These are phyloP conservation scores for Epirrhoe alternata DNA, from an alignment of 2,888 invertebrate genomes.

Conservation along the genomic window DNA sequence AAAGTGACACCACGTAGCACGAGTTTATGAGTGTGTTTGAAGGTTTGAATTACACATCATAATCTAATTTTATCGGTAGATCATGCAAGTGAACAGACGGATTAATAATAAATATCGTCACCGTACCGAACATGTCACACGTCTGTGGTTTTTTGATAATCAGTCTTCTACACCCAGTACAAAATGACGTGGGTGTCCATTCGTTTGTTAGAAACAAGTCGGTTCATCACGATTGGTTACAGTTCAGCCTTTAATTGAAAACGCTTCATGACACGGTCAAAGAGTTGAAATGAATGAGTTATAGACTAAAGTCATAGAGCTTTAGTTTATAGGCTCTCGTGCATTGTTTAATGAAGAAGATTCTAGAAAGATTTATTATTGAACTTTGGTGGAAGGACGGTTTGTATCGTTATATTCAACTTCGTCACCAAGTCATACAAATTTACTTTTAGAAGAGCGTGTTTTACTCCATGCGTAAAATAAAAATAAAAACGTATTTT, in stretches of 20 bases:
- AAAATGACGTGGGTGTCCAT: conserved; percentile 70
- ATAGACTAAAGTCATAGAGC: background rate
- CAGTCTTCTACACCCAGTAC: conserved; percentile 25
- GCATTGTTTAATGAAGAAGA: background rate
- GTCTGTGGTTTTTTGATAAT: background rate
- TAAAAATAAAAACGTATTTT: too few relatives aligned
- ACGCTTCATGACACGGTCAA: conserved; percentile 62
- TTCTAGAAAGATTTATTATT: background rate
- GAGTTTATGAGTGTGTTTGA: too few relatives aligned
- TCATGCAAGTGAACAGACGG: too few relatives aligned
- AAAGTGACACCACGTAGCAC: too few relatives aligned
- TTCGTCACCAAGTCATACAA: too few relatives aligned
- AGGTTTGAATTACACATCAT: too few relatives aligned
- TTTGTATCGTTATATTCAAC: background rate
- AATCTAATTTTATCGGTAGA: too few relatives aligned
- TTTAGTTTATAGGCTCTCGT: background rate
- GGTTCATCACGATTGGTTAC: conserved; percentile 66
- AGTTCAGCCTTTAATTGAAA: conserved; percentile 73
- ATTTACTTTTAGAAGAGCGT: too few relatives aligned
- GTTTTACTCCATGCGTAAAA: too few relatives aligned
- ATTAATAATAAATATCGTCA: too few relatives aligned
- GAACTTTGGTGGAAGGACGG: background rate
- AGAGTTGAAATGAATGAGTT: conserved; percentile 11
- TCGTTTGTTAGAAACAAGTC: conserved; percentile 69
- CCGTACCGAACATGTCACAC: too few relatives aligned